Evolutionary conservation across 2,888 invertebrate species (phyloP).

Genomic region (Lasioglossum morio): DNA sequence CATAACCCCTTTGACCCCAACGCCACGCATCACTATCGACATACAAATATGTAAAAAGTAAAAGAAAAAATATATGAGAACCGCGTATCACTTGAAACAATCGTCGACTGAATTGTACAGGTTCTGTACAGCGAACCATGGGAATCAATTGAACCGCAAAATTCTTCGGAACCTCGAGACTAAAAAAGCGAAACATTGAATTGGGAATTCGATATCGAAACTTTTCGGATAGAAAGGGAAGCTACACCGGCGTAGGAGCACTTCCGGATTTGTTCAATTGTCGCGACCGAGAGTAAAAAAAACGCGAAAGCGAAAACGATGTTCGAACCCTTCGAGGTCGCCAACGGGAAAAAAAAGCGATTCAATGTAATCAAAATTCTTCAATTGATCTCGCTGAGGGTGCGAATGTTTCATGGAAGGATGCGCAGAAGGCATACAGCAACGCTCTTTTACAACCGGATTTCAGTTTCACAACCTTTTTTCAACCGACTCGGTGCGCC

Average conservation of each 20-base stretch:
- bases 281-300: slow-evolving; percentile 2
- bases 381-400: slow-evolving; percentile 28
- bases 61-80: slow-evolving; percentile 32
- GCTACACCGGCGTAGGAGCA: not conserved
- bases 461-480: slow-evolving; percentile 57
- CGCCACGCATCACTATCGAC: slow-evolving; percentile 53
- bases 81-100: slow-evolving; percentile 57
- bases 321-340: slow-evolving; percentile 32
- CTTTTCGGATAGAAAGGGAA: slow-evolving; percentile 4
- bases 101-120: slow-evolving; percentile 55
- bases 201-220: slow-evolving; percentile 13
- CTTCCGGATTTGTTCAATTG: slow-evolving; percentile 1
- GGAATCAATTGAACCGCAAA: slow-evolving; percentile 27
- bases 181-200: slow-evolving; percentile 1
- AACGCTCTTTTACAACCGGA: slow-evolving; percentile 54
- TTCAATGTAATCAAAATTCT: slow-evolving; percentile 10
- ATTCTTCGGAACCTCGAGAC: slow-evolving; percentile 3
- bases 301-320: not conserved
- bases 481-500: slow-evolving; percentile 27
- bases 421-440: slow-evolving; percentile 54
- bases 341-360: slow-evolving; percentile 16
- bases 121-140: slow-evolving; percentile 28
- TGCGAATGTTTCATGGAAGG: slow-evolving; percentile 57
- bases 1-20: slow-evolving; percentile 30
- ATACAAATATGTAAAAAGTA: slow-evolving; percentile 23